phyloP scores from a whole-genome alignment of 2,113 vertebrate species.

The Cyanoramphus novaezelandiae region DNA sequence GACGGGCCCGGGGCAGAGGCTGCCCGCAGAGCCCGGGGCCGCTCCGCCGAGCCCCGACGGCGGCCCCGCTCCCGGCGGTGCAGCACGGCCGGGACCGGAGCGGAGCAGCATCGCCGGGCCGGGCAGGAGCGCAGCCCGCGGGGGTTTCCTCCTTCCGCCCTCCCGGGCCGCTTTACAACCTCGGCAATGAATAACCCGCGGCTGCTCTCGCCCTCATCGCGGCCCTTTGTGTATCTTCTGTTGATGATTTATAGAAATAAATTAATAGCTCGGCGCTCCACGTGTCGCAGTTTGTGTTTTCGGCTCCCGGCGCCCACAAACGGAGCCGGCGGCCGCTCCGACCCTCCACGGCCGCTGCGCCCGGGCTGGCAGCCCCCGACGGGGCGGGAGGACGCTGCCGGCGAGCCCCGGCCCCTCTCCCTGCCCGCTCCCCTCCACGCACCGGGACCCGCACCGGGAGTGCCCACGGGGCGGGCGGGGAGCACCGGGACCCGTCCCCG shows the following conservation, averaged over 20 bases:
- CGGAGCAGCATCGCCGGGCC: background rate
- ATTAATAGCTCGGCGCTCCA: constrained; percentile 93
- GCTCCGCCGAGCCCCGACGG: background rate
- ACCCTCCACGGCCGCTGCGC: background rate
- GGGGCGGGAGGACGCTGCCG: background rate
- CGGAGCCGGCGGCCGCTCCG: background rate
- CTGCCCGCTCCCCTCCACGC: background rate
- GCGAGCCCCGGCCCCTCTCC: background rate
- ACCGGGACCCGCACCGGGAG: background rate
- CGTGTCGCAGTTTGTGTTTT: constrained; percentile 83
- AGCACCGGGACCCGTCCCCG: background rate
- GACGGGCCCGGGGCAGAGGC: background rate
- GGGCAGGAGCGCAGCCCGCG: background rate
- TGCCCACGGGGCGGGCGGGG: background rate
- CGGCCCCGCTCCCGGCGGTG: background rate
- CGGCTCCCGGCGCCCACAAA: background rate
- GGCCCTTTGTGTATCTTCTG: constrained; percentile 93
- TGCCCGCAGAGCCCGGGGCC: background rate
- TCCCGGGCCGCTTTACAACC: constrained; percentile 83
- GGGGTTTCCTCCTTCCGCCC: background rate
- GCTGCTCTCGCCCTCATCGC: constrained; percentile 87
- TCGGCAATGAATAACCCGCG: constrained; percentile 92
- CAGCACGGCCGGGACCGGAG: background rate
- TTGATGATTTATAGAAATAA: constrained; percentile 99
- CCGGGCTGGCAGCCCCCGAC: background rate